Conservation (phyloP, 2,113 vertebrate genomes). For the Ptilonorhynchus violaceus region DNA sequence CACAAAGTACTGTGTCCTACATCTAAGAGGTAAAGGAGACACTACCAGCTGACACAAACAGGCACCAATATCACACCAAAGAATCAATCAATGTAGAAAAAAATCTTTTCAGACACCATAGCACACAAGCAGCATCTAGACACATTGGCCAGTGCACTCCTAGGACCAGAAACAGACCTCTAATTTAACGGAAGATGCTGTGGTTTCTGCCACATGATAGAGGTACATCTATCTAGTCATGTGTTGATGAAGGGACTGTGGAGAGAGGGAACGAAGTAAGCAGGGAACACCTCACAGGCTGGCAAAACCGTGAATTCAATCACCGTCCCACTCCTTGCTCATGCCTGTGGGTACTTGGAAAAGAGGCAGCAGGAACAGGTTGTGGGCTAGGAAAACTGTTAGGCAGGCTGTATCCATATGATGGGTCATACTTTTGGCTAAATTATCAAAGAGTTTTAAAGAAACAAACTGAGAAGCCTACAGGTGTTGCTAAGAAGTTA, state of each 20-base stretch:
- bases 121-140: not conserved
- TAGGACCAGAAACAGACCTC: not conserved
- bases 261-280: not conserved
- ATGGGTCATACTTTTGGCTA: not conserved
- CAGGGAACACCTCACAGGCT: not conserved
- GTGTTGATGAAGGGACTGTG: not conserved
- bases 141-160: not conserved
- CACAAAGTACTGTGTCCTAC: not conserved
- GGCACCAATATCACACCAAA: not conserved
- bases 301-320: not conserved
- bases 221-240: not conserved
- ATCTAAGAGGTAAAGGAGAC: not conserved
- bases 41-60: not conserved
- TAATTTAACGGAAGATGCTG: not conserved
- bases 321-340: not conserved
- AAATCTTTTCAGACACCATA: not conserved
- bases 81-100: not conserved
- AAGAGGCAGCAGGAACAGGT: not conserved
- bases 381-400: not conserved
- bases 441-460: not conserved
- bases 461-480: not conserved
- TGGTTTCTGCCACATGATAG: not conserved
- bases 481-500: not conserved
- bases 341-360: not conserved
- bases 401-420: not conserved